A percentile compares a stretch with the other conserved stretches of the same genome.
phyloP scores from a whole-genome alignment of 2,888 invertebrate species.

The Smittia aterrima region DNA sequence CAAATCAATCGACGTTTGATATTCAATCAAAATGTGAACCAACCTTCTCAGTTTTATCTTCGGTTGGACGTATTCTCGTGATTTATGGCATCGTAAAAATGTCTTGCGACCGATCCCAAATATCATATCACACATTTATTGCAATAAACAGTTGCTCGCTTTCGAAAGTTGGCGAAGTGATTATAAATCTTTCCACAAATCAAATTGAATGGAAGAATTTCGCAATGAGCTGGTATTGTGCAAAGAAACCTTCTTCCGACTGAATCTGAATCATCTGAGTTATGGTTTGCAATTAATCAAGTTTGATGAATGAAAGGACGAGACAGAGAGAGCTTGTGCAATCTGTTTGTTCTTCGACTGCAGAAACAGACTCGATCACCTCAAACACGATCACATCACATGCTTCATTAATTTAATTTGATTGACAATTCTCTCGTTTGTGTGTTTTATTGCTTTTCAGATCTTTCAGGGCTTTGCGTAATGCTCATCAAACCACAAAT shows the following conservation, averaged over 20 bases:
- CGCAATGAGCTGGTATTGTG: not conserved
- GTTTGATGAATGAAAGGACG: slow-evolving; percentile 24
- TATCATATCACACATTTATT: not conserved
- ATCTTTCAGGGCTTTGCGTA: not conserved
- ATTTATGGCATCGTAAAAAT: not conserved
- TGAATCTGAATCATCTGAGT: not conserved
- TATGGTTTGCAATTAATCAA: slow-evolving; percentile 31
- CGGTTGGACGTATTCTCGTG: not conserved
- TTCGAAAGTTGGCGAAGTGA: slow-evolving; percentile 12
- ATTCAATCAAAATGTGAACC: too few relatives aligned
- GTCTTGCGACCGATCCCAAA: not conserved
- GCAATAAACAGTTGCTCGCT: not conserved
- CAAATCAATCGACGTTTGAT: not conserved
- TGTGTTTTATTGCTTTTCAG: slow-evolving; percentile 16
- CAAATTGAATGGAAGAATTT: slow-evolving; percentile 15
- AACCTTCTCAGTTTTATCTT: too few relatives aligned
- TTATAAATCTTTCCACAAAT: slow-evolving; percentile 37
- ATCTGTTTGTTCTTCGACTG: slow-evolving; percentile 21
- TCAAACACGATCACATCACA: slow-evolving; percentile 23
- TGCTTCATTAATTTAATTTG: slow-evolving; percentile 37
- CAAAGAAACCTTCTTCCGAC: not conserved
- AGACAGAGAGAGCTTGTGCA: slow-evolving; percentile 7
- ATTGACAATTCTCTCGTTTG: slow-evolving; percentile 23
- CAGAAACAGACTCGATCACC: not conserved
- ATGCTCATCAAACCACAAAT: not conserved